Evolutionary conservation across 1,140 invertebrate species (phyloP), one percentile per base, ranked within the genome.

Genomic region (Cotesia glomerata): DNA sequence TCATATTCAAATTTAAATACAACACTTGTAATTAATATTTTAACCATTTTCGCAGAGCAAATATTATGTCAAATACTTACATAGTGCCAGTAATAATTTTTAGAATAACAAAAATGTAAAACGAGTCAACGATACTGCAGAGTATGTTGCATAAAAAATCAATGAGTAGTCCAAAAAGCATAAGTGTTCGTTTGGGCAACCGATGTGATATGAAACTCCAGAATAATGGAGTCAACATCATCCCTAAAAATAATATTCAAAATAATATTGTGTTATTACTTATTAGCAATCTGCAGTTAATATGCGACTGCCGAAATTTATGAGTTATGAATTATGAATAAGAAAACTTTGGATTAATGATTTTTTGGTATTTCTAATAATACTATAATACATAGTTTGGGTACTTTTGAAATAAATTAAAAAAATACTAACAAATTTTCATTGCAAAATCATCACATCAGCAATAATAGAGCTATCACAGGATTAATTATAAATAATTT

Each of bases 1-100:
- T 18, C 14, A 65, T 32, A 5, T 13, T 56, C 8, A 14, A 4
- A 45, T 11, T 54, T n/a, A 61, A 69, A 69, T 45, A 18, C 8
- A 59, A 18, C 5, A 18, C 2, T 18, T 13, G 26, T 26, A 26
- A 59, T 59, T 11, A 9, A 59, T 59, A 13, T 18, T 32, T 26
- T 11, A 5, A 59, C 13, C 14, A 4, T n/a, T 54, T 54, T 0
- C 1, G 3, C 52, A 54, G 11, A 45, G 4, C 4, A n/a, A 54
- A 14, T 14, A n/a, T 54, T 54, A 54, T 14, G 32, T 5, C n/a
- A 52, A 26, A 34, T 4, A 88, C 88, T 88, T 78, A 91, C 90
- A 90, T 86, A 49, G 90, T 79, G 8, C 91, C 90, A 77, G 86
- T 90, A 72, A 90, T 75, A 63, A 91, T 88, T 76, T 90, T 87